phyloP scores from a whole-genome alignment of 1,140 invertebrate species.

The Elymnias hypermnestra region DNA sequence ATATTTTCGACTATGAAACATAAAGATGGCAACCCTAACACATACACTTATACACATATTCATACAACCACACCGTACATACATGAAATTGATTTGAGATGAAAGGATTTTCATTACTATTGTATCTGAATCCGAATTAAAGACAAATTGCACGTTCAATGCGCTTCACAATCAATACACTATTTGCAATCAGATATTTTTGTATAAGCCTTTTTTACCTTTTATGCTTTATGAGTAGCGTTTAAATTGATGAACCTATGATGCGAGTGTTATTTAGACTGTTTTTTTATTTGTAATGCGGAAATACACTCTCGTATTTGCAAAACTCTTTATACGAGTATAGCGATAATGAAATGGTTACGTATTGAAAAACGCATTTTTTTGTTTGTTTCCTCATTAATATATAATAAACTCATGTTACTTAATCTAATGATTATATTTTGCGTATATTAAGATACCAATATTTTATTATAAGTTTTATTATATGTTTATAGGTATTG shows the following conservation, averaged over 20 bases:
- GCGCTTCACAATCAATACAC: constrained; percentile 29
- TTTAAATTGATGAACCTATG: constrained; percentile 25
- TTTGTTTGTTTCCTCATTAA: too few relatives aligned
- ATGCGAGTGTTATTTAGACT: constrained; percentile 24
- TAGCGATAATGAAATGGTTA: neutral
- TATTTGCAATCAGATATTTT: constrained; percentile 34
- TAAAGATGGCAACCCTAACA: constrained; percentile 7
- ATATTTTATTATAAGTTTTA: too few relatives aligned
- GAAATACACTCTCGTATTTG: neutral
- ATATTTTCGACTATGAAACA: too few relatives aligned
- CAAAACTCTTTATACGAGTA: neutral
- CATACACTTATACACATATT: constrained; percentile 28
- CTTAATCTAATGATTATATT: too few relatives aligned
- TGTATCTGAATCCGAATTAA: constrained; percentile 51
- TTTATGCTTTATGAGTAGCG: constrained; percentile 22
- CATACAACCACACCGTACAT: constrained; percentile 12
- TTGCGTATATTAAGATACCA: too few relatives aligned
- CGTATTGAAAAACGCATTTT: neutral
- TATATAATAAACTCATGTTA: too few relatives aligned
- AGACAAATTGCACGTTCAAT: constrained; percentile 50
- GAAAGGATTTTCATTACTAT: constrained; percentile 52
- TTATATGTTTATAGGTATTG: too few relatives aligned
- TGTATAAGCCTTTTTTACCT: constrained; percentile 31
- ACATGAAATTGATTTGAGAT: constrained; percentile 56
- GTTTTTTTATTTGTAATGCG: constrained; percentile 19